Percentiles rank a stretch among this genome's conserved stretches.
Conservation (phyloP, 2,888 invertebrate species). For the Tinea semifulvella region DNA sequence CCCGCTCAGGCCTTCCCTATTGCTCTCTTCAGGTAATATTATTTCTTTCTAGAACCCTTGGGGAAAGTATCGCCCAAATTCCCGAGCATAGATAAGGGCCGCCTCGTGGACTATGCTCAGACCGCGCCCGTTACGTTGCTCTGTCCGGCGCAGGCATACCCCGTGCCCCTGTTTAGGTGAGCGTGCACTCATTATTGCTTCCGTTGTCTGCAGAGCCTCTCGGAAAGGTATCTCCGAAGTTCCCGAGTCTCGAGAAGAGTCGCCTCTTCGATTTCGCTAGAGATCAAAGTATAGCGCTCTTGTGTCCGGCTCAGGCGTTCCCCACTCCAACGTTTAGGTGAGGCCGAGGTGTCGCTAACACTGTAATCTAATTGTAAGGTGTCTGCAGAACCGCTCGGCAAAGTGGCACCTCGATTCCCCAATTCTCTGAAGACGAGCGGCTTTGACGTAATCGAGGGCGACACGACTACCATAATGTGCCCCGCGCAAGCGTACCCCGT, state of each 20-base stretch:
- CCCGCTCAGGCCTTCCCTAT: slow-evolving; percentile 74
- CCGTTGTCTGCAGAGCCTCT: slow-evolving; percentile 64
- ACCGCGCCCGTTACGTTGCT: slow-evolving; percentile 64
- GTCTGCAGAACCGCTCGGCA: slow-evolving; percentile 50
- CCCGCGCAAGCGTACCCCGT: slow-evolving; percentile 64
- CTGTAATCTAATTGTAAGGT: slow-evolving; percentile 9
- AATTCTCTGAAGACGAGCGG: slow-evolving; percentile 52
- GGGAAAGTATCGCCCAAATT: slow-evolving; percentile 70
- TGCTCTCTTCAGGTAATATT: slow-evolving; percentile 67
- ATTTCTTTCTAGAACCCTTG: slow-evolving; percentile 62
- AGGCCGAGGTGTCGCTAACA: slow-evolving; percentile 23
- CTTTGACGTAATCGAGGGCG: slow-evolving; percentile 32
- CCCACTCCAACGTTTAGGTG: slow-evolving; percentile 79
- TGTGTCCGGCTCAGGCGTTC: slow-evolving; percentile 74
- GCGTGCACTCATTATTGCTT: slow-evolving; percentile 11
- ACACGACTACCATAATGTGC: slow-evolving; percentile 47
- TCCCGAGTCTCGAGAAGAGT: slow-evolving; percentile 53
- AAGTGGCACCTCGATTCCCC: slow-evolving; percentile 64
- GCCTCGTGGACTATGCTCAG: slow-evolving; percentile 31
- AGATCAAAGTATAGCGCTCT: slow-evolving; percentile 57
- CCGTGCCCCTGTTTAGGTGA: slow-evolving; percentile 58
- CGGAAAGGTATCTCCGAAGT: slow-evolving; percentile 77
- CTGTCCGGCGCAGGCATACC: slow-evolving; percentile 77
- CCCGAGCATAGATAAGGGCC: slow-evolving; percentile 45
- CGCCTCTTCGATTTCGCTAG: slow-evolving; percentile 47